Conservation (phyloP, 2,888 invertebrate genomes). For the Megastigmus dorsalis region DNA sequence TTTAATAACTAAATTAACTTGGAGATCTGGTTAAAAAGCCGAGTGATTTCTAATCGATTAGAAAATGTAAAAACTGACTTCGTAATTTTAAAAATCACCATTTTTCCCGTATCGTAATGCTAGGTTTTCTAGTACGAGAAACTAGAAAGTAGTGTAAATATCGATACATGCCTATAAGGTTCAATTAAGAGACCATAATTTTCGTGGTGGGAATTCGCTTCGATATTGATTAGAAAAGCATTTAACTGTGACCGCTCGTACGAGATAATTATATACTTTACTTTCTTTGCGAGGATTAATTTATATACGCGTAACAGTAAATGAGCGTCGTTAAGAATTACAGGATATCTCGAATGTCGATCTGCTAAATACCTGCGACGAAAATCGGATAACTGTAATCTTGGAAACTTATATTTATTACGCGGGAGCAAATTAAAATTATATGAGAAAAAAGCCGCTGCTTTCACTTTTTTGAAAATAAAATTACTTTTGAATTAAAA, state of each 20-base stretch:
- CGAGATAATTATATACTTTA: too few species aligned
- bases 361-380: conserved; percentile 1
- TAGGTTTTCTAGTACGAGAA: conserved; percentile 22
- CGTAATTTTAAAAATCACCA: not conserved
- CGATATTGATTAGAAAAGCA: conserved; percentile 27
- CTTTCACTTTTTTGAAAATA: conserved; percentile 36
- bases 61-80: not conserved
- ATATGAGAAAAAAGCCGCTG: not conserved
- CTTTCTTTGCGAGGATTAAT: too few species aligned
- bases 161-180: not conserved
- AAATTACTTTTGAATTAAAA: not conserved
- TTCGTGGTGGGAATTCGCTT: conserved; percentile 6
- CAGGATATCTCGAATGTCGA: conserved; percentile 1
- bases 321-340: conserved; percentile 16
- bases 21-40: not conserved
- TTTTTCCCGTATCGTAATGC: not conserved
- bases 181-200: conserved; percentile 4
- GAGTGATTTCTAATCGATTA: not conserved
- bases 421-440: not conserved
- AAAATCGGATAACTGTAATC: conserved; percentile 29
- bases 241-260: conserved; percentile 4
- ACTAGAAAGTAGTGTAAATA: conserved; percentile 23
- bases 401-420: conserved; percentile 4
- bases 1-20: too few species aligned
- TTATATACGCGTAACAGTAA: not conserved